Base-by-base conservation (phyloP, 1,140 invertebrate species). In the Cyclina sinensis region DNA sequence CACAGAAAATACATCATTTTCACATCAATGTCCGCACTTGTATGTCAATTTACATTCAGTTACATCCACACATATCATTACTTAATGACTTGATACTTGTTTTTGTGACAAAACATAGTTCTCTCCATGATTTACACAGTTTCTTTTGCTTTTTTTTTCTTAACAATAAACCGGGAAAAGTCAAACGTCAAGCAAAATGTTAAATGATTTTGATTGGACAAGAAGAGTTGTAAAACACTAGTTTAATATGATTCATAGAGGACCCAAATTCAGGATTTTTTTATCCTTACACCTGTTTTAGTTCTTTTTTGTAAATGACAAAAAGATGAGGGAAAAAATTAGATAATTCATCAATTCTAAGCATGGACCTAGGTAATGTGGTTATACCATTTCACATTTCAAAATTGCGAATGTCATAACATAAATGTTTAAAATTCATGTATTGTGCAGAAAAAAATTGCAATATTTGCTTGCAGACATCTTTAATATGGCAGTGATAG, bases 151-250 rank as follows among this genome's bases (percentile, higher is more conserved):
- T 76, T 76, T 76, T 76, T 76, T 78, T 30, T 54, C 74, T 68
- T 70, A 51, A 51, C 65, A 62, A 70, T 83, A 83, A 83, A 83
- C 81, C 57, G 65, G 81, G 81, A 83, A 83, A 83, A 83, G 81
- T 70, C 81, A 83, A 43, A 83, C 43, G 81, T 83, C 81, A 70
- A 70, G 39, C 79, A 65, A 39, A 54, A 51, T 43, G 32, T 65
- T 81, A 57, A 54, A 65, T n/a, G 24, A 62, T 43, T 65, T n/a
- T 83, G 59, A 83, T 83, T 83, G 81, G 81, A 65, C 65, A 21
- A 83, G 57, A 83, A n/a, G 30, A 21, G 32, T 54, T 78, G 74
- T 51, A 48, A 70, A 70, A 70, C 65, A 39, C 21, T 37, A 7
- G n/a, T 62, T 62, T 27, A 62, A 27, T 62, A 70, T 70, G 65